Base-by-base conservation (phyloP, 2,888 invertebrate species). In the Lithophane semibrunnea region DNA sequence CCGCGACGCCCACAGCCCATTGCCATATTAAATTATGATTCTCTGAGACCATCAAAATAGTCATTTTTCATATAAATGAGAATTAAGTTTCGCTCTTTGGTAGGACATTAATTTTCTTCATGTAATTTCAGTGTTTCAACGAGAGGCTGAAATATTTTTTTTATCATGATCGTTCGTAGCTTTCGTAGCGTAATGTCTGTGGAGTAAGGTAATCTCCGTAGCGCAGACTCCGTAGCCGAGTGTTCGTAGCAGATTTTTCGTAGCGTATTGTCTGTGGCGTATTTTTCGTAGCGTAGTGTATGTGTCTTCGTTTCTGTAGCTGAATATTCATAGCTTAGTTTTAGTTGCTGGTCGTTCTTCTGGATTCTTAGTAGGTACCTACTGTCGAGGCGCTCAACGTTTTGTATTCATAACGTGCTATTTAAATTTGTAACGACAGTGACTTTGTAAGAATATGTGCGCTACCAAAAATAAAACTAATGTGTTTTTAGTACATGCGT, bases 21-120 rank as follows among this genome's bases (percentile, higher is more conserved):
- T 73, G 79, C 74, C 82, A 49, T 80, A 84, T 77, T 75, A 85
- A 75, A 80, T 84, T 87, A 86, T 69, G 70, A 79, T 73, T 69
- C 73, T 61, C 66, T 73, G 29, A 69, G 73, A 79, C 68, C 80
- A 84, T 83, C 77, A 78, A 77, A 84, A 73, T 56, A 70, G 60
- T 75, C 24, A 78, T 82, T 72, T 66, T 16, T 73, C 71, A 76
- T 71, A 72, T 73, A 60, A 76, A 80, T 78, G 66, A 73, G 47
- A 79, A 80, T 79, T 37, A 77, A 72, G 52, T 67, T 81, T 66
- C 4, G 63, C 44, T 75, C n/a, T 68, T 29, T 66, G 63, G n/a
- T 21, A 60, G 52, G 47, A 65, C 71, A 49, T 54, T 58, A 37
- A 68, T 64, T 83, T 67, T 74, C 18, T 42, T 66, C n/a, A 29